Evolutionary conservation across 2,888 invertebrate species (phyloP).

Genomic region (Anticlea derivata): DNA sequence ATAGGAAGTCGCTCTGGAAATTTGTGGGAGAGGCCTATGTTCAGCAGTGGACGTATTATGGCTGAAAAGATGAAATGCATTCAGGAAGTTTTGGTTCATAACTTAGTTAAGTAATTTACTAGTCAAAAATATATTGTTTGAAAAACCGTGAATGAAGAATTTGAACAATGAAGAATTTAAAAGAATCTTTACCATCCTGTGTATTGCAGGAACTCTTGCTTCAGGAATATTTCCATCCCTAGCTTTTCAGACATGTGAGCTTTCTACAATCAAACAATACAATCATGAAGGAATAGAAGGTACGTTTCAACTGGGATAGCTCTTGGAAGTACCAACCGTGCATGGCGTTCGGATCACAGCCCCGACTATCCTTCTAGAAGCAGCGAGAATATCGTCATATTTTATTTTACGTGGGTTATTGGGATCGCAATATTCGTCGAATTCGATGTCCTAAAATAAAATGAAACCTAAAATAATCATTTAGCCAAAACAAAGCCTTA

Average conservation of each 20-base stretch:
- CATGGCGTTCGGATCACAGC: slow-evolving; percentile 86
- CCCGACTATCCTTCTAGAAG: slow-evolving; percentile 86
- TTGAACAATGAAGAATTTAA: too few relatives aligned
- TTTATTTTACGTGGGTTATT: slow-evolving; percentile 74
- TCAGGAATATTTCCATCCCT: slow-evolving; percentile 94
- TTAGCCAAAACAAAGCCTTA: too few relatives aligned
- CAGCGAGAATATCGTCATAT: slow-evolving; percentile 86
- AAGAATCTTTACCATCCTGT: slow-evolving; percentile 90
- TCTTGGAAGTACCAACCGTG: slow-evolving; percentile 47
- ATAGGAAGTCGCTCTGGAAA: too few relatives aligned
- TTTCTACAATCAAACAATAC: slow-evolving; percentile 78
- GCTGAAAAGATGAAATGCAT: too few relatives aligned
- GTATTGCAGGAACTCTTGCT: slow-evolving; percentile 95
- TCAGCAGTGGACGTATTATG: too few relatives aligned
- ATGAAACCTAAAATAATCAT: not conserved
- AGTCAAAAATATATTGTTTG: too few relatives aligned
- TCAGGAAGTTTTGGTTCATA: too few relatives aligned
- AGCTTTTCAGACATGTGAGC: slow-evolving; percentile 89
- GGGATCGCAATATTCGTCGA: slow-evolving; percentile 69
- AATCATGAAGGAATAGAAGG: not conserved
- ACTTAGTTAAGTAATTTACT: too few relatives aligned
- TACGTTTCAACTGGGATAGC: too few relatives aligned
- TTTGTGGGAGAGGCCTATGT: too few relatives aligned
- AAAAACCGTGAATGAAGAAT: too few relatives aligned
- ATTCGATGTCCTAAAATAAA: slow-evolving; percentile 53